Evolutionary conservation across 2,888 invertebrate genomes (phyloP).

Genomic region (Aleiodes testaceus): DNA sequence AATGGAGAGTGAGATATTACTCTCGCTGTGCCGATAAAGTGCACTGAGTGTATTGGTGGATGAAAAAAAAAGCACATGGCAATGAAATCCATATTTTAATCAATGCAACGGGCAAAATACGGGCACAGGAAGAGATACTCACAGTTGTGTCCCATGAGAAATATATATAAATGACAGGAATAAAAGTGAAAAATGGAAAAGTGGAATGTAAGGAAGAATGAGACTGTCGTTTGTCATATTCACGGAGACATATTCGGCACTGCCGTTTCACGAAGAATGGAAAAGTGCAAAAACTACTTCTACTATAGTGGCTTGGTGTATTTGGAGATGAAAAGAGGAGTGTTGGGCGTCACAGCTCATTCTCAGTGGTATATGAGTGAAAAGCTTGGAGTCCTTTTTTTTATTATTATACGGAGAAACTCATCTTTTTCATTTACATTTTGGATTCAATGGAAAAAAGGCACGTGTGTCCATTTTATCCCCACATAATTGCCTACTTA

Average conservation of each 20-base stretch:
- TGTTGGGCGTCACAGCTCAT: constrained; percentile 23
- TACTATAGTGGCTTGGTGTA: constrained; percentile 8
- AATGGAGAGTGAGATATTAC: constrained; percentile 62
- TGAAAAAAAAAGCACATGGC: constrained; percentile 61
- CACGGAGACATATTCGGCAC: constrained; percentile 35
- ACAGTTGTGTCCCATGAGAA: background rate
- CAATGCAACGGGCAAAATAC: constrained; percentile 51
- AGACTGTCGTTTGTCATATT: constrained; percentile 63
- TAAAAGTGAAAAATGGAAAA: background rate
- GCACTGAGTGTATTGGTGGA: constrained; percentile 50
- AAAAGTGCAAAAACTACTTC: constrained; percentile 58
- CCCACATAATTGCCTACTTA: no score
- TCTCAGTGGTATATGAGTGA: constrained; percentile 53
- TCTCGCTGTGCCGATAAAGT: constrained; percentile 18
- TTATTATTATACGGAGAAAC: background rate
- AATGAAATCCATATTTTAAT: constrained; percentile 72
- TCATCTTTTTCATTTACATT: no score
- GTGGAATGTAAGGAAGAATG: constrained; percentile 3
- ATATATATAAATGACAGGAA: constrained; percentile 32
- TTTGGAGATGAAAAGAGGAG: constrained; percentile 16
- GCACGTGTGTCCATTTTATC: no score
- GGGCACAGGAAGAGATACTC: constrained; percentile 44
- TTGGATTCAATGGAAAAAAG: no score
- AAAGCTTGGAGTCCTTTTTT: constrained; percentile 51
- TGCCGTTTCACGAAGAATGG: constrained; percentile 48